Percentiles rank a stretch among this genome's conserved stretches.
phyloP scores from a whole-genome alignment of 1,140 invertebrate species.

The Nephila pilipes region DNA sequence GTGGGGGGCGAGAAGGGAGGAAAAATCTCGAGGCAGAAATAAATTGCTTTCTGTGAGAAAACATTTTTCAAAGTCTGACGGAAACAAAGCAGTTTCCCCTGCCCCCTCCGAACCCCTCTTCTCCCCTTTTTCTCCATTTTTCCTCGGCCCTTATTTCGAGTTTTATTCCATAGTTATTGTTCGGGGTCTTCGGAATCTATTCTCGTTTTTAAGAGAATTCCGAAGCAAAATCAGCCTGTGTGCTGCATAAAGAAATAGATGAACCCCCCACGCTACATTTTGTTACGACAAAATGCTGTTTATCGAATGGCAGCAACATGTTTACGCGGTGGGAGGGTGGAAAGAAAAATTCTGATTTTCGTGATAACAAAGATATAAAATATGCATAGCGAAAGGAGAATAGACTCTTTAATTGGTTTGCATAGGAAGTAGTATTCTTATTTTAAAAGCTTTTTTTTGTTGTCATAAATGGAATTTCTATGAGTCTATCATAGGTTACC shows the following conservation, averaged over 20 bases:
- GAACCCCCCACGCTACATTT: background rate
- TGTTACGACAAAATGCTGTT: background rate
- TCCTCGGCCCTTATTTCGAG: background rate
- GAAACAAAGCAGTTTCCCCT: conserved; percentile 9
- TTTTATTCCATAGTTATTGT: conserved; percentile 8
- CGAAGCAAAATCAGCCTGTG: background rate
- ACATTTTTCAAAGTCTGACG: conserved; percentile 53
- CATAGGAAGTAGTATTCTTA: too few relatives aligned
- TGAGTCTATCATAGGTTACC: too few relatives aligned
- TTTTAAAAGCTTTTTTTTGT: too few relatives aligned
- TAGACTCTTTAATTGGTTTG: too few relatives aligned
- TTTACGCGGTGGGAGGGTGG: background rate
- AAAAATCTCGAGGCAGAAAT: conserved; percentile 45
- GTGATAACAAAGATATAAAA: too few relatives aligned
- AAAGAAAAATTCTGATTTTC: background rate
- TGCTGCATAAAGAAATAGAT: conserved; percentile 13
- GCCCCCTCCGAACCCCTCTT: too few relatives aligned
- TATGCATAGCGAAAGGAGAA: too few relatives aligned
- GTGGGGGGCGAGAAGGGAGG: background rate
- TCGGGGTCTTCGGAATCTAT: background rate
- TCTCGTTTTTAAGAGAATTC: background rate
- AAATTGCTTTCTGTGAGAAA: conserved; percentile 39
- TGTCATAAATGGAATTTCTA: too few relatives aligned
- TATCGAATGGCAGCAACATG: background rate
- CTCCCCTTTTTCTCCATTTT: background rate